Evolutionary conservation across 1,140 invertebrate species (phyloP), one percentile per base, ranked within the genome.

Genomic region (Acarapis woodi): DNA sequence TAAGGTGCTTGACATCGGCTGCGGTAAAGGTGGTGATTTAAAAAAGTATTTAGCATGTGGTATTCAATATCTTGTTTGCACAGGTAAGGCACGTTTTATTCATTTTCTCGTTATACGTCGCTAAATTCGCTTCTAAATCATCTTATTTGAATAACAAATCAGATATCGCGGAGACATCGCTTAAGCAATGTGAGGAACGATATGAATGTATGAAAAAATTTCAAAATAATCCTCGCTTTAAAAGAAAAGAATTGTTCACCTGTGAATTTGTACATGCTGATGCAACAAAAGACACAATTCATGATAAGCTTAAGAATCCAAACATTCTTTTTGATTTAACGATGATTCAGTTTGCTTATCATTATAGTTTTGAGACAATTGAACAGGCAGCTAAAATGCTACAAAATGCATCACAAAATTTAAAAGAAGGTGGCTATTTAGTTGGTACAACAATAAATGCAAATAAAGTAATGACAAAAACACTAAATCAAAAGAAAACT

Each of bases 321-420:
- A 68, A 68, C 25, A 64, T 72, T 12, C 62, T 68, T 47, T 64
- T 97, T 49, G 78, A 97, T 55, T 47, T 99, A 3, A 75, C 82
- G 0, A 90, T 79, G 48, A 90, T 83, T 54, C 93, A 99, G 56
- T 99, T 99, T 67, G 75, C 85, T 16, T 75, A 97, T 48, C 64
- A 66, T 46, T 50, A 50, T 40, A 46, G 49, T 48, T 99, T 97
- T 62, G 83, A 94, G 56, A 76, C 73, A 36, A 55, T 83, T 38
- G 51, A 59, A n/a, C 83, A 93, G 60, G 85, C 82, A 1, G 68
- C 85, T 50, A 68, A 68, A 49, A 88, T 96, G 78, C 56, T 99
- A 1, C 64, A 64, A 40, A 99, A 99, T 64, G 76, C 76, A 4
- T 68, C 76, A 15, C 80, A 90, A 53, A 74, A 70, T 52, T 59